Base-by-base conservation (phyloP, 1,140 invertebrate genomes). In the Chironomus tepperi region DNA sequence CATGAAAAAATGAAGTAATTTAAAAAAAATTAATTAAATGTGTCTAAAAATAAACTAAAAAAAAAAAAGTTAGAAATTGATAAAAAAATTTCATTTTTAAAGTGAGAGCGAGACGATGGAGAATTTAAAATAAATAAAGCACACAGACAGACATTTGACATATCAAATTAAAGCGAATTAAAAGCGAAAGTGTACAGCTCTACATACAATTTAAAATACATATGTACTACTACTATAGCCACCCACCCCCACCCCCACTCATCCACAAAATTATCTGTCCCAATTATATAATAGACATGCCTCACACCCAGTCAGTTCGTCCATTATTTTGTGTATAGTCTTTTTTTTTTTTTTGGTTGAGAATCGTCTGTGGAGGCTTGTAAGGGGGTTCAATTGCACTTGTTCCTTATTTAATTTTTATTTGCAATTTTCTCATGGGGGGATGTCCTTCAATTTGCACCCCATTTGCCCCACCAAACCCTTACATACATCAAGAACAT, bases 151-250 rank as follows among this genome's bases (percentile, higher is more conserved):
- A 57, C 47, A 57, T 57, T 57, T 57, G 47, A 57, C 47, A 57
- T 57, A 57, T 57, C 47, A 57, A 57, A 57, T 57, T 57, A 57
- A 57, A 57, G 47, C 47, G 47, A 57, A 34, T 57, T 57, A 57
- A 57, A 57, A 57, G 47, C 47, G 47, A 57, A 57, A 57, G 47
- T 57, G 47, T 57, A 57, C 47, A 57, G 47, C 47, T 57, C 47
- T 57, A 5, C 1, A 8, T 57, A 12, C n/a, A 15, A 34, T 2
- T 34, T 34, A 2, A 34, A 34, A 34, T 34, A 34, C 15, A n/a
- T 57, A 57, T 57, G 47, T 57, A 57, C 47, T 15, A 57, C 47
- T n/a, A 57, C 12, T 57, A 57, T 34, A 34, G 24, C 47, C 47
- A 57, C 47, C 47, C 8, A 15, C 12, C 24, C n/a, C n/a, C 43